phyloP scores from a whole-genome alignment of 1,140 invertebrate genomes.

The Megalopta genalis region DNA sequence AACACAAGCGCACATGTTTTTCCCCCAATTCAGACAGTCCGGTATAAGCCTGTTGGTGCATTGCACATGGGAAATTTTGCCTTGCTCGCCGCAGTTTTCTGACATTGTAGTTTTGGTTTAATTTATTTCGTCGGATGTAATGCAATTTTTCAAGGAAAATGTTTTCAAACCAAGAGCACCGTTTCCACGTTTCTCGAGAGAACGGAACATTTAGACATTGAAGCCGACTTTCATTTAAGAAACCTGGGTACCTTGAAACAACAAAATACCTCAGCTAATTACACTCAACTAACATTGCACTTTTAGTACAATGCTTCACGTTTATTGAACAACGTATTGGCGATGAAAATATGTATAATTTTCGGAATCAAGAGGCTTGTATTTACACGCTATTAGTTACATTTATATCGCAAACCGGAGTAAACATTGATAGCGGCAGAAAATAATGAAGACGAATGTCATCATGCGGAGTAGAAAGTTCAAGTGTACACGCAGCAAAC shows the following conservation, averaged over 20 bases:
- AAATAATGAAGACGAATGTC: no score
- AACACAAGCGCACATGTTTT: neutral
- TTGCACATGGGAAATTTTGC: neutral
- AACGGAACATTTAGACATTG: neutral
- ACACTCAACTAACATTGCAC: neutral
- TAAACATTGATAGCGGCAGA: no score
- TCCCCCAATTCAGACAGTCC: neutral
- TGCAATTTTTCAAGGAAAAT: neutral
- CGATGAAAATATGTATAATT: no score
- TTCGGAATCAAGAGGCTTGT: no score
- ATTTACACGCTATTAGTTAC: no score
- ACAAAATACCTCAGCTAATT: neutral
- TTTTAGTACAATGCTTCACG: neutral
- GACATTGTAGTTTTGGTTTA: neutral
- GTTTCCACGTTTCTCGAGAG: neutral
- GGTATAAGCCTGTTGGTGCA: neutral
- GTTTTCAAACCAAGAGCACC: neutral
- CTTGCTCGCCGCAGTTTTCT: neutral
- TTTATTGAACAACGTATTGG: no score
- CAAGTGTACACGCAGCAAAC: no score
- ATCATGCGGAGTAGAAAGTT: no score
- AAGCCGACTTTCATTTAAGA: neutral
- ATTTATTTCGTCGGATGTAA: neutral
- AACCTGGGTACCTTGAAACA: neutral
- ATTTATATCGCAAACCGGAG: no score